Conservation (phyloP, 1,140 invertebrate genomes). For the Brachionus paranguensis region DNA sequence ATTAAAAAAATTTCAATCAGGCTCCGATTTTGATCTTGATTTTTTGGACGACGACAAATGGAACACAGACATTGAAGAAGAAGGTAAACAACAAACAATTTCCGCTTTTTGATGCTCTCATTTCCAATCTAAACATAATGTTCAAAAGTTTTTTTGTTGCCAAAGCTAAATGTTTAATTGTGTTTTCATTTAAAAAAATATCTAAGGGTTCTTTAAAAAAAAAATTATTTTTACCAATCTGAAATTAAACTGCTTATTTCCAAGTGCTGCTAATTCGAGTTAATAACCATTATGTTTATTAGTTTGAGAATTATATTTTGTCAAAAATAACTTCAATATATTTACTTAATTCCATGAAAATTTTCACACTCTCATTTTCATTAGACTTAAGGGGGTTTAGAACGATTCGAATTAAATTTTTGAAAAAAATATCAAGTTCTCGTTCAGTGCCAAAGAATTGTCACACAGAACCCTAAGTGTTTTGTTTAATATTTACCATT, state of each 20-base stretch:
- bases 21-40: constrained; percentile 14
- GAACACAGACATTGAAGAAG: constrained; percentile 33
- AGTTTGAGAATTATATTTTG: neutral
- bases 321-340: neutral
- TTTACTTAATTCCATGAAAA: neutral
- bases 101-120: neutral
- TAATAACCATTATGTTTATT: neutral
- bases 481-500: neutral
- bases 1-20: neutral
- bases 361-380: neutral
- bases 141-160: neutral
- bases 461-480: neutral
- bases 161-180: constrained; percentile 1
- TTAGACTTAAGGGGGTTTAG: neutral
- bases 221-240: neutral
- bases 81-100: neutral
- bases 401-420: neutral
- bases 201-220: constrained; percentile 3
- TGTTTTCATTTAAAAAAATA: neutral
- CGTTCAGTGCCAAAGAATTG: neutral
- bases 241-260: neutral
- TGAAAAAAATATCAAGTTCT: neutral
- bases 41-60: constrained; percentile 30
- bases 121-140: neutral
- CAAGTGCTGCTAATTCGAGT: neutral